A percentile compares a stretch with the other conserved stretches of the same genome.
These are phyloP conservation scores for Stratiomys singularior DNA, from an alignment of 2,888 invertebrate genomes.

Conservation along the genomic window DNA sequence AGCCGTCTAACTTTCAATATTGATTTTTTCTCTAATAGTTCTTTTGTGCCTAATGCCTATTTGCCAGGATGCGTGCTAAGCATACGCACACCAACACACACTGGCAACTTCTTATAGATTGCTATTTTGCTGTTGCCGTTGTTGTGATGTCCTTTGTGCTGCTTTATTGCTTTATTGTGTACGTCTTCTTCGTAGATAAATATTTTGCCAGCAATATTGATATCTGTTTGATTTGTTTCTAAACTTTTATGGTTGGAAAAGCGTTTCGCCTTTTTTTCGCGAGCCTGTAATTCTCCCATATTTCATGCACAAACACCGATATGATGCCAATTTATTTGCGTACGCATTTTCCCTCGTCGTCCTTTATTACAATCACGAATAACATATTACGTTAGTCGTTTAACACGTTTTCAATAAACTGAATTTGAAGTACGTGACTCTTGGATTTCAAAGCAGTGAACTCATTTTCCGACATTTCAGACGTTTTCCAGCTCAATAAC, in stretches of 20 bases:
- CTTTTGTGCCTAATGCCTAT: neutral
- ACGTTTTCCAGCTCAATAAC: neutral
- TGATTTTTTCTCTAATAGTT: conserved; percentile 11
- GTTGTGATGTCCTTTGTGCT: neutral
- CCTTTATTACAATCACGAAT: conserved; percentile 16
- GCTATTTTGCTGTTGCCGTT: neutral
- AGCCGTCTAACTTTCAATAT: neutral
- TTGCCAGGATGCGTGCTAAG: neutral
- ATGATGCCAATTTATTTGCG: neutral
- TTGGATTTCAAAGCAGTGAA: neutral
- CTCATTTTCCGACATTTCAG: neutral
- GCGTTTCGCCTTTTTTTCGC: neutral
- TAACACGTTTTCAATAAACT: conserved; percentile 39
- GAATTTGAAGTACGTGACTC: conserved; percentile 35
- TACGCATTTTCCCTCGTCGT: neutral
- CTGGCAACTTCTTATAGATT: neutral
- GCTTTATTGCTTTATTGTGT: conserved; percentile 7
- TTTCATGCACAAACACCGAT: neutral
- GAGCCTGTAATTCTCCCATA: neutral
- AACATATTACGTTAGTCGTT: conserved; percentile 4
- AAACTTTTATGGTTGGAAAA: neutral
- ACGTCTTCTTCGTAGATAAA: neutral
- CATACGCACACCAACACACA: too few species aligned
- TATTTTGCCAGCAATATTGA: neutral
- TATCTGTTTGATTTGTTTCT: conserved; percentile 13